Conservation (phyloP, 2,888 invertebrate species). For the Microchrysa polita region DNA sequence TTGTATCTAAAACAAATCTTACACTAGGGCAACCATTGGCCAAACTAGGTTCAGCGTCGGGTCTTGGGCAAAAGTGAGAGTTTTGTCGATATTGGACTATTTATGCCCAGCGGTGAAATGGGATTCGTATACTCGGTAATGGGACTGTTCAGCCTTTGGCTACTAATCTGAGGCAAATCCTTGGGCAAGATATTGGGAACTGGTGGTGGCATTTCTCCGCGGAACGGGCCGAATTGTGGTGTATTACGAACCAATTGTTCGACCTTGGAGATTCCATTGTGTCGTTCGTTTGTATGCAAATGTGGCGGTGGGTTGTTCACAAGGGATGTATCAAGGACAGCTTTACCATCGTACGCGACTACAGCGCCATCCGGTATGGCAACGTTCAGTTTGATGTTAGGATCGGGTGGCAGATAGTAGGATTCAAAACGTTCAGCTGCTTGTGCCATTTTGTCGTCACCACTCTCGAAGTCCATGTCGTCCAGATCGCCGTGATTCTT, state of each 20-base stretch:
- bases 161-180: constrained; percentile 58
- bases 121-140: constrained; percentile 37
- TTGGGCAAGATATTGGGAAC: constrained; percentile 65
- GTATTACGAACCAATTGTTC: constrained; percentile 71
- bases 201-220: constrained; percentile 76
- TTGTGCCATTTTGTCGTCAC: constrained; percentile 71
- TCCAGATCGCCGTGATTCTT: constrained; percentile 59
- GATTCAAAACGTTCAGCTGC: constrained; percentile 77
- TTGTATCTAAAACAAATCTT: neutral
- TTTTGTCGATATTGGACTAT: constrained; percentile 48
- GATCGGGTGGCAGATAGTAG: constrained; percentile 78
- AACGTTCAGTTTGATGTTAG: constrained; percentile 60
- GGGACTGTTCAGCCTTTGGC: constrained; percentile 51
- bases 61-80: constrained; percentile 42
- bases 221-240: constrained; percentile 80
- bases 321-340: constrained; percentile 72
- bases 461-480: constrained; percentile 62
- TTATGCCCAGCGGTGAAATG: constrained; percentile 17
- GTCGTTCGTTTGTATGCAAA: constrained; percentile 52
- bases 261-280: constrained; percentile 64
- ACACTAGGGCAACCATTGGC: neutral
- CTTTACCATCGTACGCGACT: constrained; percentile 81
- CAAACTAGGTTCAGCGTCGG: constrained; percentile 9
- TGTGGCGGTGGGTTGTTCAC: constrained; percentile 67
- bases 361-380: constrained; percentile 68